Evolutionary conservation across 2,888 invertebrate species (phyloP).

Genomic region (Cataglyphis rosenhaueri): DNA sequence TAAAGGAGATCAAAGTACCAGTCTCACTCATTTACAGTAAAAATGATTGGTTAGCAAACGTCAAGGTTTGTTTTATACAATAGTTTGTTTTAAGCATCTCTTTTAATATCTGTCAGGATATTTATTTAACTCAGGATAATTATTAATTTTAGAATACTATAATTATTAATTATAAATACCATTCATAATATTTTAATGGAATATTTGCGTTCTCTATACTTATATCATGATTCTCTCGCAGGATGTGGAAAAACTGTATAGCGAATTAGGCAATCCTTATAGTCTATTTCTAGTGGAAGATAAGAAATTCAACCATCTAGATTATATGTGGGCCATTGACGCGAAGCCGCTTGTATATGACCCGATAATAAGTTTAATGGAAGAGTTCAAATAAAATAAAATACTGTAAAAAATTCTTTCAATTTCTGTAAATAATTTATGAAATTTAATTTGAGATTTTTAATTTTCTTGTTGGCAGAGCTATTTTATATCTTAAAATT

Average conservation of each 20-base stretch:
- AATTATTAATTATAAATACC: too few species aligned
- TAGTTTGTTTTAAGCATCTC: not conserved
- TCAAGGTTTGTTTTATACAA: slow-evolving; percentile 49
- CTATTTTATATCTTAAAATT: not conserved
- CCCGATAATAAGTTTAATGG: slow-evolving; percentile 54
- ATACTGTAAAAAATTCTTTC: not conserved
- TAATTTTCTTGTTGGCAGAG: not conserved
- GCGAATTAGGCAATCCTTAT: slow-evolving; percentile 86
- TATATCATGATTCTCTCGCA: slow-evolving; percentile 50
- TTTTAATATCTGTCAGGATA: not conserved
- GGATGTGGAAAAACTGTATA: slow-evolving; percentile 87
- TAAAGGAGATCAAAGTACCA: slow-evolving; percentile 77
- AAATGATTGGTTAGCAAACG: slow-evolving; percentile 78
- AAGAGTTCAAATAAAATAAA: not conserved
- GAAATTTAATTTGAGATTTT: not conserved
- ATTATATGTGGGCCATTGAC: slow-evolving; percentile 89
- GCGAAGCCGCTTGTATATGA: slow-evolving; percentile 87
- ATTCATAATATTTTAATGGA: too few species aligned
- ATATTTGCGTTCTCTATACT: not conserved
- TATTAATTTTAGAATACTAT: too few species aligned
- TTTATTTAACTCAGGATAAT: too few species aligned
- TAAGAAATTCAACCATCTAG: slow-evolving; percentile 88
- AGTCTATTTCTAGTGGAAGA: slow-evolving; percentile 82
- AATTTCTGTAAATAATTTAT: not conserved
- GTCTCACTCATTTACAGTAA: slow-evolving; percentile 78